Percentiles rank a stretch among this genome's conserved stretches.
phyloP scores from a whole-genome alignment of 2,113 vertebrate species.

The Eolophus roseicapilla region DNA sequence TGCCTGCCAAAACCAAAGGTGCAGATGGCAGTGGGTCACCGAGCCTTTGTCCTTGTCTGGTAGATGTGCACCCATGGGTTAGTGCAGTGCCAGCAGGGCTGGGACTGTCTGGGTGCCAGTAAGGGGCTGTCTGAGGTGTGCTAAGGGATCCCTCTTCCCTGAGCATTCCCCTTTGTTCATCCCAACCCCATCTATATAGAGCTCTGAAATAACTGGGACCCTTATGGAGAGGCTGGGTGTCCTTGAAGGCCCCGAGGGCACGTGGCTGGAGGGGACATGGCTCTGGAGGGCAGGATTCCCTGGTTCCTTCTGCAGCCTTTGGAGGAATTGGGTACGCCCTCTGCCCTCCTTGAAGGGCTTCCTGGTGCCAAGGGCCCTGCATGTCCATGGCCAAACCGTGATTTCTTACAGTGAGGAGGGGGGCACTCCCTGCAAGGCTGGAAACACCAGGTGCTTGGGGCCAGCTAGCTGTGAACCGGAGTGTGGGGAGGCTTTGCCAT shows the following conservation, averaged over 20 bases:
- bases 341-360: not conserved
- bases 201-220: not conserved
- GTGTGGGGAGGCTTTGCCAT: not conserved
- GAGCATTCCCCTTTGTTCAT: not conserved
- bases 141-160: not conserved
- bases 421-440: not conserved
- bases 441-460: not conserved
- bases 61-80: not conserved
- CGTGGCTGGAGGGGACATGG: not conserved
- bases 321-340: not conserved
- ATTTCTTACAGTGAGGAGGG: not conserved
- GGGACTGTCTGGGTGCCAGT: not conserved
- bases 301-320: not conserved
- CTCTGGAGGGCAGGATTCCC: not conserved
- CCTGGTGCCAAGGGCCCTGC: not conserved
- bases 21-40: not conserved
- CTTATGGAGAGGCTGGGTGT: not conserved
- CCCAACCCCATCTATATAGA: not conserved
- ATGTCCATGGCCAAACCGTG: not conserved
- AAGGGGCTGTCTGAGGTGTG: not conserved
- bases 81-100: not conserved
- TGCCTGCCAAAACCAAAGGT: not conserved
- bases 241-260: not conserved
- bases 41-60: not conserved
- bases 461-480: not conserved